These are phyloP conservation scores for Pitta sordida DNA, from an alignment of 2,113 vertebrate species.

Conservation along the genomic window DNA sequence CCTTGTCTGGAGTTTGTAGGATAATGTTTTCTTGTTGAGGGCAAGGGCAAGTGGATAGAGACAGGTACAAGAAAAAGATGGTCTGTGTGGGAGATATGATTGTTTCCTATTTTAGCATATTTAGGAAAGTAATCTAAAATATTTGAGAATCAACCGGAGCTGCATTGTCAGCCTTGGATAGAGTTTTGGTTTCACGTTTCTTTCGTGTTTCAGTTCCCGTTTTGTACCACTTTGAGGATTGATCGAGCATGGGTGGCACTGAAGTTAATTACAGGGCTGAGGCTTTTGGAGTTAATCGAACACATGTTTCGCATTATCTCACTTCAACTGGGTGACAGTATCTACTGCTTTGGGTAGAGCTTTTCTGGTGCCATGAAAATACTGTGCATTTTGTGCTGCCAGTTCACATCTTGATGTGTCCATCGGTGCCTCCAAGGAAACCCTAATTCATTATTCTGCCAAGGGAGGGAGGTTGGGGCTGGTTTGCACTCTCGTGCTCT, in stretches of 20 bases:
- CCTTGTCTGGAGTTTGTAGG: neutral
- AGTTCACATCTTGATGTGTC: neutral
- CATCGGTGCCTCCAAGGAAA: neutral
- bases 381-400: neutral
- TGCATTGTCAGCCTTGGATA: neutral
- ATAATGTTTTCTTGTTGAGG: neutral
- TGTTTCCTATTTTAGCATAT: neutral
- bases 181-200: neutral
- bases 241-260: accelerated
- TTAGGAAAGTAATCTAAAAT: neutral
- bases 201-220: neutral
- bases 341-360: neutral
- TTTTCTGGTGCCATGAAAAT: neutral
- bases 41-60: neutral
- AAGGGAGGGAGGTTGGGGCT: constrained; percentile 21
- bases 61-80: neutral
- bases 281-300: neutral
- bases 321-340: neutral
- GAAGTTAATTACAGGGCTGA: neutral
- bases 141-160: neutral
- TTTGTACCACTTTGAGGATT: neutral
- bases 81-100: neutral
- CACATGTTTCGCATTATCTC: neutral
- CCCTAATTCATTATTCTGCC: neutral
- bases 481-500: constrained; percentile 1